Base-by-base conservation (phyloP, 2,113 vertebrate species). In the Ceyx cyanopectus region DNA sequence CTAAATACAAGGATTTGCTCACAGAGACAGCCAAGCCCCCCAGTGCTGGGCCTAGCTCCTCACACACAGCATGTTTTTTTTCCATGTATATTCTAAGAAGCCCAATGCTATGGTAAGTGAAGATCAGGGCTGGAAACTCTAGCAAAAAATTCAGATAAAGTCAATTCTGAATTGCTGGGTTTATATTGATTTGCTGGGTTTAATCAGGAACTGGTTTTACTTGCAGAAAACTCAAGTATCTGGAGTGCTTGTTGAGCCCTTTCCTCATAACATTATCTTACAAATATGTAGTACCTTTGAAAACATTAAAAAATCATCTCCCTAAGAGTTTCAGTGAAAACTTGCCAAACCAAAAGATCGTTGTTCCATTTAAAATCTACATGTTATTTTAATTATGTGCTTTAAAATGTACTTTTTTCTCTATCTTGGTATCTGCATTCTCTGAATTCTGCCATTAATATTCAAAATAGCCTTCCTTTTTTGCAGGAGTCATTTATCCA, bases 251-350 rank as follows among this genome's bases (percentile, higher is more conserved):
- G 18, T 18, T 51, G 34, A 91, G 81, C 3, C 2, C 24, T 69
- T 65, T 7, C 23, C n/a, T 66, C 24, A 4, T 6, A 15, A 21
- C 40, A 56, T 8, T 24, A 53, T 14, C 17, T 87, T 75, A 62
- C 27, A 68, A 54, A 89, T 84, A 13, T 0, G 0, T 14, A n/a
- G 2, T 6, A 6, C 27, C 17, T 29, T 3, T 51, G 32, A 46
- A 90, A 94, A 83, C 5, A 45, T 40, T 48, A 82, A 0, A 0
- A 2, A 51, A 65, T 5, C 10, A 46, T 40, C 29, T 74, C 30
- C 48, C 5, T 30, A 18, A 34, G 14, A 68, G 20, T 19, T 32
- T 34, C 32, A 50, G 22, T 15, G 22, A 65, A 57, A 50, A 45
- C 4, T 61, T 56, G 18, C 9, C 21, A 66, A 51, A 45, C 21